phyloP scores from a whole-genome alignment of 2,888 invertebrate species.

The Endotricha flammealis region DNA sequence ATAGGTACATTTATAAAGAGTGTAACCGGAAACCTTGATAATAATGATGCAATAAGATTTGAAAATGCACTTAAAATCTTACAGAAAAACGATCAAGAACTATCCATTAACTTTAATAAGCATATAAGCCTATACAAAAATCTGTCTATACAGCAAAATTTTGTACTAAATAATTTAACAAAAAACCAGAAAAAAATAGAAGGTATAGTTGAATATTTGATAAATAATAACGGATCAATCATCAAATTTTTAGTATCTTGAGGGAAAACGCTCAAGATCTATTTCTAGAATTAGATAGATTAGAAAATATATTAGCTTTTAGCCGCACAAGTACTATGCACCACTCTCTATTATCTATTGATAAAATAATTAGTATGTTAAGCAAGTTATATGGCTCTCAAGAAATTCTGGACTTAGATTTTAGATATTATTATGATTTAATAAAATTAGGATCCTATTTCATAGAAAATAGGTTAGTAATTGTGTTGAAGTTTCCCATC shows the following conservation, averaged over 20 bases:
- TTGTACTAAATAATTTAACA: too few species aligned
- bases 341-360: slow-evolving; percentile 13
- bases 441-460: slow-evolving; percentile 16
- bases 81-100: too few species aligned
- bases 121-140: too few species aligned
- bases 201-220: too few species aligned
- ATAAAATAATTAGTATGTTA: slow-evolving; percentile 10
- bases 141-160: too few species aligned
- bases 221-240: too few species aligned
- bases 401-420: slow-evolving; percentile 15
- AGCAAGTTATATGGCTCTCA: slow-evolving; percentile 16
- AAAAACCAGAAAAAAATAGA: too few species aligned
- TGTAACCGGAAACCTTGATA: too few species aligned
- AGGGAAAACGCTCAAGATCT: slow-evolving; percentile 10
- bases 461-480: slow-evolving; percentile 12
- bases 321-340: slow-evolving; percentile 11
- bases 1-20: too few species aligned
- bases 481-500: slow-evolving; percentile 15
- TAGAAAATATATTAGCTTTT: slow-evolving; percentile 12
- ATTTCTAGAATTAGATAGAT: slow-evolving; percentile 11
- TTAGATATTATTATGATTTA: slow-evolving; percentile 17
- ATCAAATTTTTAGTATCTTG: slow-evolving; percentile 4
- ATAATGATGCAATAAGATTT: too few species aligned
- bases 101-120: too few species aligned
- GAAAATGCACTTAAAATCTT: too few species aligned